Conservation (phyloP, 2,888 invertebrate species). For the Latrodectus hesperus region DNA sequence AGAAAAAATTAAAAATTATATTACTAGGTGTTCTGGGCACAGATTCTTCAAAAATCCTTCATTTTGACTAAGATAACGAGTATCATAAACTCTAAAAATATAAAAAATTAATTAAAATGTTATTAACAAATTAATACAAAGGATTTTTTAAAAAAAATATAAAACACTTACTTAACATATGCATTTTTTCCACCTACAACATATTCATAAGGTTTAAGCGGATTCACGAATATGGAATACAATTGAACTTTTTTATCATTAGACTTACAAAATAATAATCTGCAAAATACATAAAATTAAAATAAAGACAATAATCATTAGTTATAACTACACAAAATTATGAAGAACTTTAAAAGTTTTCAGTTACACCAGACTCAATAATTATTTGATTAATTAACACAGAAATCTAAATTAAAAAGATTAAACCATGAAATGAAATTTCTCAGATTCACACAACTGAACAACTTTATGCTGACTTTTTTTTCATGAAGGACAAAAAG, state of each 20-base stretch:
- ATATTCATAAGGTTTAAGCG: conserved; percentile 84
- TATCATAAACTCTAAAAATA: conserved; percentile 73
- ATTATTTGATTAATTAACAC: no score
- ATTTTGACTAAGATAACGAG: conserved; percentile 73
- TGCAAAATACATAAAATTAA: not conserved
- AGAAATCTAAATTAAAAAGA: no score
- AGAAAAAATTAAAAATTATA: not conserved
- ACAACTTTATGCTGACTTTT: no score
- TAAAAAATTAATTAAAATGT: not conserved
- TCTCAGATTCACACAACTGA: no score
- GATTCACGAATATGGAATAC: conserved; percentile 91
- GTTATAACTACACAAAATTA: no score
- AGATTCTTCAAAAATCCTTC: conserved; percentile 30
- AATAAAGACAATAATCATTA: no score
- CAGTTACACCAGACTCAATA: no score
- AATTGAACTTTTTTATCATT: conserved; percentile 82
- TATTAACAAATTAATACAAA: not conserved
- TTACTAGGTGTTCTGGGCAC: conserved; percentile 54
- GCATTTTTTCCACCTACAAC: conserved; percentile 84
- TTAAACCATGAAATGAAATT: no score
- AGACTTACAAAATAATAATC: conserved; percentile 74
- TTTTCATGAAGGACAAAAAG: no score
- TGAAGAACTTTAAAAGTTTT: no score
- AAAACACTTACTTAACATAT: conserved; percentile 45
- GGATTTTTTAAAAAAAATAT: not conserved